These are phyloP conservation scores for Barnardius zonarius DNA, from an alignment of 2,113 vertebrate species.

Conservation along the genomic window DNA sequence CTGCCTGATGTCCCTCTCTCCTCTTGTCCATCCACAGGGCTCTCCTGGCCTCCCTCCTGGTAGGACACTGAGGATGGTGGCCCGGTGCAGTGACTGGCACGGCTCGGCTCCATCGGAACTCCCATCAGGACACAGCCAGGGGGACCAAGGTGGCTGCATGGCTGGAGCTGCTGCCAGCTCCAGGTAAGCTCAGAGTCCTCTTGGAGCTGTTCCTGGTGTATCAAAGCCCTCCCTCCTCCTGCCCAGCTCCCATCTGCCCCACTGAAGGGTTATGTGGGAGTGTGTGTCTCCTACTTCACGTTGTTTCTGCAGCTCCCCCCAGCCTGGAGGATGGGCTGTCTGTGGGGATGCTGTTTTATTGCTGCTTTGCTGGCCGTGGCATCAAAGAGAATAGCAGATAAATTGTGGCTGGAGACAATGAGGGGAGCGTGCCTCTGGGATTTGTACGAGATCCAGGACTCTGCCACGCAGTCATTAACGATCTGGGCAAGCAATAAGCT, in stretches of 20 bases:
- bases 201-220: neutral
- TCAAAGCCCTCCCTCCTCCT: neutral
- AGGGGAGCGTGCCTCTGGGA: neutral
- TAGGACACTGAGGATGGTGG: neutral
- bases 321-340: neutral
- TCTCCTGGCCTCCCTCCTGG: neutral
- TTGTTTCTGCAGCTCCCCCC: neutral
- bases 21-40: neutral
- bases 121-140: neutral
- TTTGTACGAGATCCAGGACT: neutral
- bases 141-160: neutral
- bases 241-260: neutral
- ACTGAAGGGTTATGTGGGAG: neutral
- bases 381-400: conserved; percentile 5
- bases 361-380: neutral
- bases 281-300: neutral
- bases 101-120: too few relatives aligned
- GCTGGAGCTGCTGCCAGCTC: neutral
- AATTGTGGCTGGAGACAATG: neutral
- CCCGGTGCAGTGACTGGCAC: neutral
- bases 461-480: neutral
- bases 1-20: neutral
- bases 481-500: neutral
- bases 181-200: neutral
- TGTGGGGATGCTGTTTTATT: neutral